Evolutionary conservation across 1,140 invertebrate genomes (phyloP).

Genomic region (Sycobia sp.): DNA sequence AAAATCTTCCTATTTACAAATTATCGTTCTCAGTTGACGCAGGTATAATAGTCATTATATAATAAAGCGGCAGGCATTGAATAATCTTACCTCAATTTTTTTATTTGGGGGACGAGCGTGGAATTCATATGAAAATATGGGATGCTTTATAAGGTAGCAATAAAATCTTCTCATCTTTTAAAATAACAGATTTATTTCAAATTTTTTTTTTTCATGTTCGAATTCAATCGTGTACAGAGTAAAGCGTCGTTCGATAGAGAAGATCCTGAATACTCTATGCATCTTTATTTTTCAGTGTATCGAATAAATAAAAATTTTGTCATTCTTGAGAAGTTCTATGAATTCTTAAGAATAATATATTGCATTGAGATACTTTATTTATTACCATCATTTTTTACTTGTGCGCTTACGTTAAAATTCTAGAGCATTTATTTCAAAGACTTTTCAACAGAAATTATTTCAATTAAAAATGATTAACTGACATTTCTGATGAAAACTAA

Average conservation of each 20-base stretch:
- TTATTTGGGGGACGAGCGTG: not conserved
- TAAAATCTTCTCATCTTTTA: not conserved
- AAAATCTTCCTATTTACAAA: no score
- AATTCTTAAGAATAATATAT: not conserved
- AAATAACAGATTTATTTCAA: not conserved
- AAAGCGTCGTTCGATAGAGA: slow-evolving; percentile 14
- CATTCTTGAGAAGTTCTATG: no score
- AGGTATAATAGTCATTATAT: slow-evolving; percentile 15
- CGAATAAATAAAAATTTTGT: not conserved
- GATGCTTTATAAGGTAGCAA: slow-evolving; percentile 9
- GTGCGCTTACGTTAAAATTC: no score
- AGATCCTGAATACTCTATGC: slow-evolving; percentile 1
- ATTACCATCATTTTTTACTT: no score
- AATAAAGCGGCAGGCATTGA: slow-evolving; percentile 26
- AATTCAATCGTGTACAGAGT: slow-evolving; percentile 26
- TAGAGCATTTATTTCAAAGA: not conserved
- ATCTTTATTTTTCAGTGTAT: not conserved
- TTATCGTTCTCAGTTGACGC: no score
- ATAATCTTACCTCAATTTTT: slow-evolving; percentile 30
- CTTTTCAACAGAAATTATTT: no score
- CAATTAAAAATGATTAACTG: no score
- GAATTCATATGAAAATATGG: slow-evolving; percentile 3
- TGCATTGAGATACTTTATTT: not conserved
- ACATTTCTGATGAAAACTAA: no score
- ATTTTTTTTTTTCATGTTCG: slow-evolving; percentile 9